These are phyloP conservation scores for Pseudonaja textilis DNA, from an alignment of 2,113 vertebrate genomes.

Conservation along the genomic window DNA sequence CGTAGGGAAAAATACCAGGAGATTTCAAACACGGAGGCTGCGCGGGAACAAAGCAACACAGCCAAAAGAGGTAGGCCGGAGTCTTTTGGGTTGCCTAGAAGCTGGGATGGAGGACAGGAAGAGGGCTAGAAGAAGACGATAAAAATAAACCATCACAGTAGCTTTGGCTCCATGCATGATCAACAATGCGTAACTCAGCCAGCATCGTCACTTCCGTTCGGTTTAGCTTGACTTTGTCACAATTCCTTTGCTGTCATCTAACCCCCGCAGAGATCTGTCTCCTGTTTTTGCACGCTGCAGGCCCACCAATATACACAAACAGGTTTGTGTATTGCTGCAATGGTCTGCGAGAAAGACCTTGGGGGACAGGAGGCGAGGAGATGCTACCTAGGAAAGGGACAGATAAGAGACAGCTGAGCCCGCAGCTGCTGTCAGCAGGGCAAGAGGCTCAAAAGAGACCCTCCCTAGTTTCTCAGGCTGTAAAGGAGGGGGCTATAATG, in stretches of 20 bases:
- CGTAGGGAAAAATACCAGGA: slow-evolving; percentile 77
- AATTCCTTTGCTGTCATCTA: neutral
- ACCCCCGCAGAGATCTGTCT: neutral
- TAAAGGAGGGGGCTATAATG: no score
- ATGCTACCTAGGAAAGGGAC: no score
- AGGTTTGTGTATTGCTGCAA: neutral
- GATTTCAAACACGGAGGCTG: slow-evolving; percentile 45
- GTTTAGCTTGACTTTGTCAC: neutral
- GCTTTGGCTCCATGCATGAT: neutral
- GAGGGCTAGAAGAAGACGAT: neutral
- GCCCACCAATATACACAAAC: neutral
- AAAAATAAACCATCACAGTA: neutral
- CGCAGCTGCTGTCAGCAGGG: no score
- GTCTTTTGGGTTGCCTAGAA: no score
- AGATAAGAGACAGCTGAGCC: no score
- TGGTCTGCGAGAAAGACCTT: neutral
- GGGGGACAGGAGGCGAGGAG: no score
- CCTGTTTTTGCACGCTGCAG: neutral
- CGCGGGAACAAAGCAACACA: slow-evolving; percentile 46
- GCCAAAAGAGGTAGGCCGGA: slow-evolving; percentile 61
- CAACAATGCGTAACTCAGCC: neutral
- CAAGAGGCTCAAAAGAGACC: no score
- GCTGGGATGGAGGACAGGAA: neutral
- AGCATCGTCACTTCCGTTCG: neutral
- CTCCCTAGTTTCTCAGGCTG: no score